These are phyloP conservation scores for Lissocephala sabroskyi DNA, from an alignment of 2,888 invertebrate genomes.

Conservation along the genomic window DNA sequence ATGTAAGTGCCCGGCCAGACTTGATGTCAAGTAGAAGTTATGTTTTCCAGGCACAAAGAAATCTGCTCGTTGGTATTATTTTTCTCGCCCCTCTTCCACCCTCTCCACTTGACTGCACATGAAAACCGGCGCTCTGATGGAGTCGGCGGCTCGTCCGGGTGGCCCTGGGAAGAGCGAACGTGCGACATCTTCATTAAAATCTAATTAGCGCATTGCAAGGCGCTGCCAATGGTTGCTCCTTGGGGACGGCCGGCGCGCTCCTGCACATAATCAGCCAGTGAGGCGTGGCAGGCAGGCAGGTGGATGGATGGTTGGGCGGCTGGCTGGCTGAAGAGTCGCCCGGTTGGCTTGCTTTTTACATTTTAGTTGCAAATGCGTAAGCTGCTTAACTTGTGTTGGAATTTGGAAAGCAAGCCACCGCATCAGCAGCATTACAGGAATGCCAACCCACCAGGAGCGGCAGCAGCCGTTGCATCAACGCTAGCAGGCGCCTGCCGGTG, in stretches of 20 bases:
- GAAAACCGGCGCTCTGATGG: conserved; percentile 46
- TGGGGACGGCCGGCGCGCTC: not conserved
- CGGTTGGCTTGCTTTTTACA: too few relatives aligned
- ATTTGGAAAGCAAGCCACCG: conserved; percentile 29
- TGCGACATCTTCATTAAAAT: conserved; percentile 69
- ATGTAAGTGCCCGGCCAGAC: not conserved
- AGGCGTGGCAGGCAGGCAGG: not conserved
- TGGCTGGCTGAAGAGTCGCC: too few relatives aligned
- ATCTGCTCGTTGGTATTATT: conserved; percentile 1
- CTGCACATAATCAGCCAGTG: conserved; percentile 1
- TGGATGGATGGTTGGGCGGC: conserved; percentile 1
- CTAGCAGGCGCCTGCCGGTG: conserved; percentile 6
- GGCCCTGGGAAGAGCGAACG: conserved; percentile 7
- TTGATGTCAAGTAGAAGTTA: conserved; percentile 17
- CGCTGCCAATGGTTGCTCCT: not conserved
- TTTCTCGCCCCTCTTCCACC: not conserved
- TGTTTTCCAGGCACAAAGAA: conserved; percentile 10
- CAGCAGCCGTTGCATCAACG: too few relatives aligned
- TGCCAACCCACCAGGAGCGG: conserved; percentile 17
- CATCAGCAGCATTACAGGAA: conserved; percentile 30
- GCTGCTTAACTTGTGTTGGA: conserved; percentile 55
- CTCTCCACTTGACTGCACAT: conserved; percentile 32
- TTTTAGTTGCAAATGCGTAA: conserved; percentile 37
- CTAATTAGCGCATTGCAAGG: conserved; percentile 66
- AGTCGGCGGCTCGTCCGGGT: conserved; percentile 21